These are phyloP conservation scores for Heloderma charlesbogerti DNA, from an alignment of 2,113 vertebrate species.

Conservation along the genomic window DNA sequence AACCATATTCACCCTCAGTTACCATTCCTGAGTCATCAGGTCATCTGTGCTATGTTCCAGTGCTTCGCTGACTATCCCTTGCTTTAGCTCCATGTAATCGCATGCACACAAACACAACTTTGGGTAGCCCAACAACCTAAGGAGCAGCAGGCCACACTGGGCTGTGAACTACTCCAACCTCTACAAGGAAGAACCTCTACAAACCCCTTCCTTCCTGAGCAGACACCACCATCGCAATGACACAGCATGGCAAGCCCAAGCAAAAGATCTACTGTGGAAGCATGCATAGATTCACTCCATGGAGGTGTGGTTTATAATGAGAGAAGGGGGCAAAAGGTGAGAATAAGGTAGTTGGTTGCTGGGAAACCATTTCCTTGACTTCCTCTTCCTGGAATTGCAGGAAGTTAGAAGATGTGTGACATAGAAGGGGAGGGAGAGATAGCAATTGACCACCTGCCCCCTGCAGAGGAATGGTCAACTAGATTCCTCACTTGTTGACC, in stretches of 20 bases:
- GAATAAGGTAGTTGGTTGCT: background rate
- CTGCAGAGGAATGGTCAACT: background rate
- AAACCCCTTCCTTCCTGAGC: background rate
- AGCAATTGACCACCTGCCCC: background rate
- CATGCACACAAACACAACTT: no score
- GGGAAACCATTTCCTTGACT: background rate
- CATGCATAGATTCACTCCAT: background rate
- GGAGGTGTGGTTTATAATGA: background rate
- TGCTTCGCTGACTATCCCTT: background rate
- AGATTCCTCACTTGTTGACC: background rate
- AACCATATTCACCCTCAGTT: background rate
- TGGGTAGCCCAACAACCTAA: no score
- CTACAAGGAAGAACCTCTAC: background rate
- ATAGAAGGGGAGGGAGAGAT: background rate
- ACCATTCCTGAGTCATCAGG: background rate
- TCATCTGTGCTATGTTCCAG: background rate
- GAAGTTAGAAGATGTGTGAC: background rate
- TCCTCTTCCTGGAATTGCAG: background rate
- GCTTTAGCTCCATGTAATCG: background rate
- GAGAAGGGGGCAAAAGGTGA: background rate
- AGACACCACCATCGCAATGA: background rate
- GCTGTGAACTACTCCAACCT: background rate
- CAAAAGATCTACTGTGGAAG: background rate
- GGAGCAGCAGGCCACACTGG: no score
- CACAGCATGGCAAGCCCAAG: background rate